Percentiles rank a stretch among this genome's conserved stretches.
These are phyloP conservation scores for Syrrhaptes paradoxus DNA, from an alignment of 2,113 vertebrate species.

Conservation along the genomic window DNA sequence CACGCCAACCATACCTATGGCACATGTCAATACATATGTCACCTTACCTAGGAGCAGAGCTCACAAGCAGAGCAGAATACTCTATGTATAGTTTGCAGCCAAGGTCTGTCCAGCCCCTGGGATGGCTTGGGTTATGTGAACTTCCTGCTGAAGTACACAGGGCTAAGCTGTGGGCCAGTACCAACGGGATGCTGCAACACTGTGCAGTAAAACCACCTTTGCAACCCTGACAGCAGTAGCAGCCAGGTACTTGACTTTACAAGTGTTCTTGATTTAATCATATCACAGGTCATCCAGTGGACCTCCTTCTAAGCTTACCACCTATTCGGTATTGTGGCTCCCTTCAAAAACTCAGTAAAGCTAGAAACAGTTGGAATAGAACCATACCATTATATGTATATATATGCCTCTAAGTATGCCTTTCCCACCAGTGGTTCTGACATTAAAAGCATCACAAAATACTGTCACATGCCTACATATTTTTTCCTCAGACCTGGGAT, in stretches of 20 bases:
- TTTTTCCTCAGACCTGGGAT: not conserved
- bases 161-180: not conserved
- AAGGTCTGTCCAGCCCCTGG: not conserved
- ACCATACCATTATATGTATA: not conserved
- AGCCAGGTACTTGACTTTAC: not conserved
- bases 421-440: not conserved
- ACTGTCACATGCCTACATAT: rapidly evolving
- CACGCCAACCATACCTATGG: not conserved
- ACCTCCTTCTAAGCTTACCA: not conserved
- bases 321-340: not conserved
- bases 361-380: not conserved
- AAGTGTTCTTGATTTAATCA: not conserved
- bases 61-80: not conserved
- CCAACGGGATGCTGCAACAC: not conserved
- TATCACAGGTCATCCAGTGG: not conserved
- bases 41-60: not conserved
- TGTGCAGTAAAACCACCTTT: not conserved
- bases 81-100: not conserved
- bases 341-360: not conserved
- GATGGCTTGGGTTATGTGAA: not conserved
- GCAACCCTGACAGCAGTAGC: not conserved
- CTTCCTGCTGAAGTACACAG: not conserved
- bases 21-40: not conserved
- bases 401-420: not conserved
- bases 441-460: not conserved